Base-by-base conservation (phyloP, 1,140 invertebrate genomes). In the Sitobion miscanthi region DNA sequence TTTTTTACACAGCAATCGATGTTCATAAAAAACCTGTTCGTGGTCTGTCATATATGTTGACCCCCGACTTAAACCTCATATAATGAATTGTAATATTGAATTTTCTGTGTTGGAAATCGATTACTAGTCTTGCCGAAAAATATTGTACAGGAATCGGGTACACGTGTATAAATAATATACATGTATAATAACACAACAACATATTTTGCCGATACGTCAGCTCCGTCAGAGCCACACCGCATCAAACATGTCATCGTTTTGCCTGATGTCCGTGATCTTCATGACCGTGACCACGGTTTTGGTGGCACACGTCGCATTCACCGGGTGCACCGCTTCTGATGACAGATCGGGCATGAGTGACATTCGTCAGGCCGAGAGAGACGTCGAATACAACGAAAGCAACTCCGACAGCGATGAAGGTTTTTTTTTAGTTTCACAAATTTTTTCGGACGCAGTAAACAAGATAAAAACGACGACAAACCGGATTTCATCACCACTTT, bases 401-500 rank as follows among this genome's bases (percentile, higher is more conserved):
- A n/a, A 45, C n/a, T 2, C 30, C 7, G 23, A 30, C 0, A 47
- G n/a, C 2, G 14, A 35, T 0, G 35, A 11, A 25, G n/a, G 11
- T 89, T 38, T 57, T 89, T 54, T 38, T 57, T 57, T 30, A 38
- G 1, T 8, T 8, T 54, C 0, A 21, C 87, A 38, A 35, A 54
- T 57, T 54, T 89, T 52, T 89, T 87, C 14, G 5, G 30, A 17
- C 30, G 14, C 30, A 47, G 7, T 30, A n/a, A 20, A 30, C 9
- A 23, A 4, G n/a, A 49, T 0, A 21, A 49, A 6, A 47, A 35
- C 9, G 47, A 20, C 7, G 87, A n/a, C 0, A 89, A 90, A 45
- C 52, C 52, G 1, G 54, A 90, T 25, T 90, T 90, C 23, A 62
- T 90, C 4, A 90, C 35, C 35, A 90, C 52, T 57, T 62, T 90